Evolutionary conservation across 1,140 invertebrate genomes (phyloP), one percentile per base, ranked within the genome.

Genomic region (Philaenus spumarius): DNA sequence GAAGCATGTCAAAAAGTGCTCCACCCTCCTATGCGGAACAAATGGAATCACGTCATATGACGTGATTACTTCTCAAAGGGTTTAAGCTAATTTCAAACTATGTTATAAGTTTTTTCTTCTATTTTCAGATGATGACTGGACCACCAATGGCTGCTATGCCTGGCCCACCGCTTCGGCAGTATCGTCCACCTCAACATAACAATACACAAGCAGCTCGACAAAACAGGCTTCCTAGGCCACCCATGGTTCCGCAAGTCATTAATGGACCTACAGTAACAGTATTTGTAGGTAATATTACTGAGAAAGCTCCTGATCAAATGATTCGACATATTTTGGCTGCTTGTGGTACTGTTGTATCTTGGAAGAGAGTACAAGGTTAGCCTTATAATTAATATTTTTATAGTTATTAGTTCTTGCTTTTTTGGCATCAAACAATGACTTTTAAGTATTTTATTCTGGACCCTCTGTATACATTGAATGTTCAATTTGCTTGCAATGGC

Each of bases 201-300:
- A 37, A 55, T 12, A 26, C 43, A 11, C 48, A 51, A 26, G 23
- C 57, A 26, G 48, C 55, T 7, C 56, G 47, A 3, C 58, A 55
- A 12, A 54, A 59, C 24, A 50, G 62, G 9, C 62, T 53, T 6
- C 48, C 50, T 34, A 9, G 17, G 14, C 34, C 34, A n/a, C 11
- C 17, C 17, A 43, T 26, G 22, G 20, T 24, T 3, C 58, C 43
- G 14, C 47, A 50, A 20, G 72, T 46, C 67, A 72, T 72, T 62
- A 79, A 82, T 52, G 93, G 91, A 1, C 93, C 94, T 0, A 83
- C 93, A 0, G 95, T 98, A 14, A 98, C 95, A 15, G 95, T 99
- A 0, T 99, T 99, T 77, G 93, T 98, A 45, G 96, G 97, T 20
- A 99, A 98, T 75, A 99, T 99, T 57, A 93, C 92, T 68, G 93